Evolutionary conservation across 2,113 vertebrate genomes (phyloP), one percentile per base, ranked within the genome.

Genomic region (Danionella cerebrum): DNA sequence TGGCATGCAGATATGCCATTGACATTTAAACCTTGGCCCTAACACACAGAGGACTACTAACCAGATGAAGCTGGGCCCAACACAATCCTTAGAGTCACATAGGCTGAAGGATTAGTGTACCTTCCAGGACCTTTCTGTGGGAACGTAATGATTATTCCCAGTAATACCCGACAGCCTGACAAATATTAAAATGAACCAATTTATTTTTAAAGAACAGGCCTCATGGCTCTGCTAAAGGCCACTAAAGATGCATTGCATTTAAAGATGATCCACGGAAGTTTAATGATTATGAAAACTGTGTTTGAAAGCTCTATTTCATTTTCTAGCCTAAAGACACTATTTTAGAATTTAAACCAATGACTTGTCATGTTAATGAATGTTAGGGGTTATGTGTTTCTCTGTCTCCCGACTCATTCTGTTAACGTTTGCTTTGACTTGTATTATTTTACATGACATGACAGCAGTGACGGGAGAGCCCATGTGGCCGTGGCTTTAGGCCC

Each of bases 181-280:
- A 65, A 65, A 48, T 29, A 31, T 13, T 16, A 39, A 7, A 22
- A n/a, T 47, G 29, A 58, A 50, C 33, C 35, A 33, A 44, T 71
- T 22, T n/a, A 38, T 8, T 44, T 18, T 24, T 41, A 3, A 14
- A 41, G 38, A 47, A 42, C 19, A 45, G 14, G 48, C 31, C 41
- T 18, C 83, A 80, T 78, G 78, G 80, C 83, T 84, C 82, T 81
- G 77, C 78, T 53, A 87, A 89, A 88, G 86, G 84, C 82, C 84
- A 85, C 74, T 62, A 70, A 78, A 85, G 84, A 87, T 80, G 73
- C 80, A 87, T 85, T 76, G 81, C 81, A 80, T 84, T 83, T 86
- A 84, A 80, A 83, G 79, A 89, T 85, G 81, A 85, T 88, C 85
- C 82, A 83, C 85, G 83, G 73, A 76, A 82, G 79, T 86, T 88